These are phyloP conservation scores for Eulemur coronatus DNA, from an alignment of 2,797 vertebrate genomes.

Conservation along the genomic window DNA sequence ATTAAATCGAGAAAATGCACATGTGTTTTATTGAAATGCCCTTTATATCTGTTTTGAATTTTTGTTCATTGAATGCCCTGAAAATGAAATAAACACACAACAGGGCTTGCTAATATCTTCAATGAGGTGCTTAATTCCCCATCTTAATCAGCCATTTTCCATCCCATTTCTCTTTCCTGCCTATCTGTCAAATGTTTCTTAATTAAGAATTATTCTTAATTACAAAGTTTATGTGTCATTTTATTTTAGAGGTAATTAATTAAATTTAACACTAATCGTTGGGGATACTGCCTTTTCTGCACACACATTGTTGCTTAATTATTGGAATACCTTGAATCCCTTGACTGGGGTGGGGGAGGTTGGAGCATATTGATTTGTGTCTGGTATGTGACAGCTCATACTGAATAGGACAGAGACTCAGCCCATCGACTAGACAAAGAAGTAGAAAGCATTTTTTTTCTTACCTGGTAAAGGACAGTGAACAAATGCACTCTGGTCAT, in stretches of 20 bases:
- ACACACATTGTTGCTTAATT: slow-evolving; percentile 52
- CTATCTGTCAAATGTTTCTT: slow-evolving; percentile 59
- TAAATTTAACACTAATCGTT: slow-evolving; percentile 61
- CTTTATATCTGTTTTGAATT: not conserved
- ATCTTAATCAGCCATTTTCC: slow-evolving; percentile 51
- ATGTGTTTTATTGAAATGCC: not conserved
- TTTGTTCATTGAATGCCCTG: not conserved
- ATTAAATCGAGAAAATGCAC: not conserved
- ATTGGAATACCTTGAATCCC: slow-evolving; percentile 45
- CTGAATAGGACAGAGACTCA: slow-evolving; percentile 8
- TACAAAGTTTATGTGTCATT: slow-evolving; percentile 74
- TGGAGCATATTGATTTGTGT: slow-evolving; percentile 46
- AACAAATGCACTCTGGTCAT: not conserved
- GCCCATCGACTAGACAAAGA: not conserved
- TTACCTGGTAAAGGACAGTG: not conserved
- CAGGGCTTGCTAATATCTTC: not conserved
- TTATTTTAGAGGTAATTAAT: slow-evolving; percentile 76
- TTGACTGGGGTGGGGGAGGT: not conserved
- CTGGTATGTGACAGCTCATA: slow-evolving; percentile 27
- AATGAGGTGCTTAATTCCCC: slow-evolving; percentile 41
- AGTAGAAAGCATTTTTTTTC: not conserved
- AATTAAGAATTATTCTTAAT: slow-evolving; percentile 78
- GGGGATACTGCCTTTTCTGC: slow-evolving; percentile 68
- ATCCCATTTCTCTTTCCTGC: slow-evolving; percentile 25
- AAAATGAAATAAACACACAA: not conserved